Percentiles rank a stretch among this genome's conserved stretches.
Evolutionary conservation across 2,888 invertebrate species (phyloP).

Genomic region (Sarcophaga variegata): DNA sequence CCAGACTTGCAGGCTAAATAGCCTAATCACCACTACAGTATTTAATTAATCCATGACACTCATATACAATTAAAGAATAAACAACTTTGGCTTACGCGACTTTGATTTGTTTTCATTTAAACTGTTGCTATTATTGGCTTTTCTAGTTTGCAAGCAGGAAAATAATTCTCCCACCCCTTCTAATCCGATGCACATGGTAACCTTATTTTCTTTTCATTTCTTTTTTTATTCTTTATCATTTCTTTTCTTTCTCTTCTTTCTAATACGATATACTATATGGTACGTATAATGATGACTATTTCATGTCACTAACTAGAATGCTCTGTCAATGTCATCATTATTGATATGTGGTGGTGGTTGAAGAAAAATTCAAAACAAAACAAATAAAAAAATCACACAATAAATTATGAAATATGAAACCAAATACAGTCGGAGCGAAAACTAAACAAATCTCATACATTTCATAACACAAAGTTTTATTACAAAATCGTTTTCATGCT

Average conservation of each 20-base stretch:
- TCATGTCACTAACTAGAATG: slow-evolving; percentile 59
- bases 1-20: too few species aligned
- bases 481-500: not conserved
- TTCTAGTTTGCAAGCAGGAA: not conserved
- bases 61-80: too few species aligned
- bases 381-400: slow-evolving; percentile 17
- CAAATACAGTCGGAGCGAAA: slow-evolving; percentile 4
- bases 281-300: slow-evolving; percentile 28
- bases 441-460: not conserved
- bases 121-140: not conserved
- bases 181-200: not conserved
- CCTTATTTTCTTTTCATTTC: slow-evolving; percentile 49
- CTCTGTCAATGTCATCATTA: slow-evolving; percentile 68
- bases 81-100: too few species aligned
- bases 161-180: not conserved
- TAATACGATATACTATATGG: slow-evolving; percentile 13
- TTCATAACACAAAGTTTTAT: too few species aligned
- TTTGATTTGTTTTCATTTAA: not conserved
- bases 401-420: slow-evolving; percentile 53
- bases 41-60: too few species aligned
- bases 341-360: slow-evolving; percentile 47
- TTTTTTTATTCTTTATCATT: slow-evolving; percentile 26
- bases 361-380: slow-evolving; percentile 2
- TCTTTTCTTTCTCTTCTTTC: slow-evolving; percentile 14
- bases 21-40: too few species aligned